phyloP scores from a whole-genome alignment of 2,888 invertebrate species.

The Megaustenia siamemsis region DNA sequence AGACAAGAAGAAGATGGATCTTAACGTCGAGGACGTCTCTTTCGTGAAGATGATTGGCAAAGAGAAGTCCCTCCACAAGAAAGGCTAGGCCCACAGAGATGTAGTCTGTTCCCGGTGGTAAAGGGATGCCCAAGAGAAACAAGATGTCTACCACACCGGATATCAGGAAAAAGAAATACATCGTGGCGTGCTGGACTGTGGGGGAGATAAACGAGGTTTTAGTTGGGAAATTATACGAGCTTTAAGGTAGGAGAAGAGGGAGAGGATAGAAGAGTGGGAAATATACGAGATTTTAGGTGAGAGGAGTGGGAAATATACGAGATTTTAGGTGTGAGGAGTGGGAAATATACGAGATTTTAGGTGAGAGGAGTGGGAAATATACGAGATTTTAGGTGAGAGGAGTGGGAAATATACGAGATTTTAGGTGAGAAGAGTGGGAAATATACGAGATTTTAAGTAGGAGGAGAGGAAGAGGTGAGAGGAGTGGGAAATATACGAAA shows the following conservation, averaged over 20 bases:
- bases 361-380: too few species aligned
- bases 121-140: conserved; percentile 71
- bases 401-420: too few species aligned
- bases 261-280: too few species aligned
- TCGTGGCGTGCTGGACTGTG: conserved; percentile 82
- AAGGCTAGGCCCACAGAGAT: conserved; percentile 79
- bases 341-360: too few species aligned
- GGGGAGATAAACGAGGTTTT: neutral
- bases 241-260: neutral
- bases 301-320: too few species aligned
- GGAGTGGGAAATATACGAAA: too few species aligned
- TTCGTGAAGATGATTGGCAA: conserved; percentile 82
- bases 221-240: neutral
- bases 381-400: too few species aligned
- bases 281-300: too few species aligned
- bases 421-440: too few species aligned
- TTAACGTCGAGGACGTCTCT: conserved; percentile 77
- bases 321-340: too few species aligned
- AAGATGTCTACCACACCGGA: conserved; percentile 80
- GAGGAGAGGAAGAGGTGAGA: neutral
- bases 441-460: too few species aligned
- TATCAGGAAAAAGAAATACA: conserved; percentile 82
- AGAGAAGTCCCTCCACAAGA: conserved; percentile 81
- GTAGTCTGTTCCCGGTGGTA: conserved; percentile 81
- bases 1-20: conserved; percentile 81